A percentile compares a stretch with the other conserved stretches of the same genome.
phyloP scores from a whole-genome alignment of 2,113 vertebrate species.

The Hippocampus mohnikei region DNA sequence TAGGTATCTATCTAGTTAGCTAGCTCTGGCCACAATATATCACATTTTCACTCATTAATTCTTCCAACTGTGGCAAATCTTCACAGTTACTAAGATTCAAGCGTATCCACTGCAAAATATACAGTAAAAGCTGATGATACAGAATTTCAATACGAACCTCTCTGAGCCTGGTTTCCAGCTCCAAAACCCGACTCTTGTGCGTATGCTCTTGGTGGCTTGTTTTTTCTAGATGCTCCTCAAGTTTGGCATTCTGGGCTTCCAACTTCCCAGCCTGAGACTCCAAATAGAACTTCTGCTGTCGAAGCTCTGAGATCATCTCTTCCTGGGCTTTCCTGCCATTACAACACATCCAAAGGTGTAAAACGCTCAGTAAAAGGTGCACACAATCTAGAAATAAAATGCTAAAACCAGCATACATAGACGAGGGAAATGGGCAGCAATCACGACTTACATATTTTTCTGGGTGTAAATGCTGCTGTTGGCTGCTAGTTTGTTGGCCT shows the following conservation, averaged over 20 bases:
- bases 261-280: constrained; percentile 96
- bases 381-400: background rate
- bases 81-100: background rate
- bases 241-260: constrained; percentile 95
- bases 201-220: constrained; percentile 94
- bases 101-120: background rate
- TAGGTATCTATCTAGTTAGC: too few relatives aligned
- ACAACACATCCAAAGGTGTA: background rate
- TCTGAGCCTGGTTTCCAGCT: constrained; percentile 86
- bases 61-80: background rate
- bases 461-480: constrained; percentile 98
- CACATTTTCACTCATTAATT: background rate
- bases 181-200: constrained; percentile 87
- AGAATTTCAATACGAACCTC: constrained; percentile 75
- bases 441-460: constrained; percentile 91
- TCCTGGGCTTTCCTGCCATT: constrained; percentile 93
- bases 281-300: constrained; percentile 98
- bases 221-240: constrained; percentile 96
- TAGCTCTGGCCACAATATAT: too few relatives aligned
- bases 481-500: constrained; percentile 96
- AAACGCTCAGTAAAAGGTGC: background rate
- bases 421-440: background rate
- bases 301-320: constrained; percentile 98
- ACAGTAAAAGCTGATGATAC: background rate
- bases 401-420: background rate